phyloP scores from a whole-genome alignment of 2,797 vertebrate genomes.

The Chrosomus eos region DNA sequence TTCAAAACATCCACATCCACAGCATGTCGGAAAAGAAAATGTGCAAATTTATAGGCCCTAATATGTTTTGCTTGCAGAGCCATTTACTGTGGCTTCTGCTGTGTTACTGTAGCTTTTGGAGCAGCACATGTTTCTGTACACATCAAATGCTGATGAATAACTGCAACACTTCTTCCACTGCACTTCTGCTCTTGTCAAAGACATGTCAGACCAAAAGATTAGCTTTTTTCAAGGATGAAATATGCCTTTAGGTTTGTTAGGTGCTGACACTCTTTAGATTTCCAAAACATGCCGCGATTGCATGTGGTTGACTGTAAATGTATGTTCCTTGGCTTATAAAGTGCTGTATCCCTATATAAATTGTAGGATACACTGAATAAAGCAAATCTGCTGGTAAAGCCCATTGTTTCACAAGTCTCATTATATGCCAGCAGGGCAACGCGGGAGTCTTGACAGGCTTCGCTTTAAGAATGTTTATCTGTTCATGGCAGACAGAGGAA shows the following conservation, averaged over 20 bases:
- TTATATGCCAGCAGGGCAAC: slow-evolving; percentile 8
- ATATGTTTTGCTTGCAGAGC: slow-evolving; percentile 45
- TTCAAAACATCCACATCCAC: slow-evolving; percentile 52
- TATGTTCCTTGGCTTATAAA: background rate
- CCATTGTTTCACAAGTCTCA: background rate
- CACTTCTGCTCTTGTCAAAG: background rate
- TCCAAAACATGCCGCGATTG: background rate
- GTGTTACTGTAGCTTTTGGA: slow-evolving; percentile 36
- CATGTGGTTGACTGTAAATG: background rate
- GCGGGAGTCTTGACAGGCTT: slow-evolving; percentile 8
- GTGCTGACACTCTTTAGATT: slow-evolving; percentile 17
- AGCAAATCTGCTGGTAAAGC: slow-evolving; percentile 1
- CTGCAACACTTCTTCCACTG: background rate
- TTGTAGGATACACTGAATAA: background rate
- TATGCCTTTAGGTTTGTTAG: slow-evolving; percentile 11
- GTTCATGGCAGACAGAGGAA: slow-evolving; percentile 23
- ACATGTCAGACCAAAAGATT: background rate
- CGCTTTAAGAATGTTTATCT: slow-evolving; percentile 43
- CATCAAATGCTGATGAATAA: slow-evolving; percentile 25
- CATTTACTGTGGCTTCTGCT: slow-evolving; percentile 32
- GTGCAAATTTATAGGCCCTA: slow-evolving; percentile 41
- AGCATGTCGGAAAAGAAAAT: slow-evolving; percentile 31
- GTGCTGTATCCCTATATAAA: slow-evolving; percentile 5
- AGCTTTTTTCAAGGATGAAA: slow-evolving; percentile 18
- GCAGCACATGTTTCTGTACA: slow-evolving; percentile 9